These are phyloP conservation scores for Epinephelus lanceolatus DNA, from an alignment of 2,113 vertebrate genomes.

Conservation along the genomic window DNA sequence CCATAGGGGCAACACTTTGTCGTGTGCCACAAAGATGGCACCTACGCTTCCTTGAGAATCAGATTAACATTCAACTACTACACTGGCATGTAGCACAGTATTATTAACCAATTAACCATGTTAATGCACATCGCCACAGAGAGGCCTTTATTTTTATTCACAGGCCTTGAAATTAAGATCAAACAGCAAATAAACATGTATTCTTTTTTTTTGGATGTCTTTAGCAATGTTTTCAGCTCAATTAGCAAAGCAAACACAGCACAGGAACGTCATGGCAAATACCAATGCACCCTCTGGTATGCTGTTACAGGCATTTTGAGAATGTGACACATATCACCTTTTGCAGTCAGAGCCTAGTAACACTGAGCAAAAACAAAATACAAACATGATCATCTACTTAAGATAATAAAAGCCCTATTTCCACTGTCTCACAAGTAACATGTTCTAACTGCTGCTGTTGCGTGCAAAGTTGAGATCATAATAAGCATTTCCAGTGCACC, in stretches of 20 bases:
- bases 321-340: background rate
- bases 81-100: background rate
- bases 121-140: background rate
- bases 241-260: background rate
- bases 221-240: background rate
- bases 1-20: slow-evolving; percentile 42
- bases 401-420: background rate
- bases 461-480: too few species aligned
- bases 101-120: background rate
- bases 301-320: slow-evolving; percentile 3
- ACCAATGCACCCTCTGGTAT: background rate
- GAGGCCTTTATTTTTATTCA: background rate
- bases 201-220: background rate
- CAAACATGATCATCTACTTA: background rate
- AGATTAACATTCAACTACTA: background rate
- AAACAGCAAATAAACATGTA: background rate
- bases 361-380: slow-evolving; percentile 19
- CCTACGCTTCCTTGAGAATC: slow-evolving; percentile 50
- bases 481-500: too few species aligned
- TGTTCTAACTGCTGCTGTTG: too few species aligned
- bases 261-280: background rate
- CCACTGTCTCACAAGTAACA: background rate
- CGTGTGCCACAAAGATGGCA: slow-evolving; percentile 71
- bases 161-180: background rate
- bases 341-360: background rate